Evolutionary conservation across 2,888 invertebrate species (phyloP).

Genomic region (Gari tellinella): DNA sequence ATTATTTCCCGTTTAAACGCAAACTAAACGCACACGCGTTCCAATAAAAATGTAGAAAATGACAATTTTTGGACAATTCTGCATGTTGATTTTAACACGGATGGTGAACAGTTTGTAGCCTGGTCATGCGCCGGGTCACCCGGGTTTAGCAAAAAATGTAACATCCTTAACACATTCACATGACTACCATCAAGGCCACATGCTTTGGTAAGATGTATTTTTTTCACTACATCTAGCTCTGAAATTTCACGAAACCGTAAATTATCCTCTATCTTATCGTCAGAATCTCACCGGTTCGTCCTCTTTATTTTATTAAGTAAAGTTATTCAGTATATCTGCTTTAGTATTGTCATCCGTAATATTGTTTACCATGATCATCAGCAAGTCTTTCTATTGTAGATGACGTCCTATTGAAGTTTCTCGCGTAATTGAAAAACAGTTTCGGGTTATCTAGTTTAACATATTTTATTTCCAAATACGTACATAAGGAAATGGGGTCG

Average conservation of each 20-base stretch:
- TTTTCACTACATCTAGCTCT: not conserved
- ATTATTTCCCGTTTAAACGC: too few relatives aligned
- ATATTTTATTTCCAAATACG: too few relatives aligned
- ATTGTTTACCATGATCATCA: not conserved
- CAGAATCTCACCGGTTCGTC: not conserved
- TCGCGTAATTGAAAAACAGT: not conserved
- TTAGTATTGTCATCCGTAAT: not conserved
- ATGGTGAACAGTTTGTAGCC: too few relatives aligned
- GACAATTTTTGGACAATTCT: too few relatives aligned
- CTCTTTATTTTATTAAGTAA: not conserved
- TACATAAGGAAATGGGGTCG: too few relatives aligned
- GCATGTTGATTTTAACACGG: too few relatives aligned
- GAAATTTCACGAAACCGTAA: not conserved
- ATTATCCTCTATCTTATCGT: not conserved
- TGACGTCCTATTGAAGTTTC: not conserved
- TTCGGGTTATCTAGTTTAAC: conserved; percentile 1
- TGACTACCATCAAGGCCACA: not conserved
- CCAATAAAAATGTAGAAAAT: too few relatives aligned
- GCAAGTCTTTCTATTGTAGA: not conserved
- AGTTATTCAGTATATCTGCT: not conserved
- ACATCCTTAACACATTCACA: not conserved
- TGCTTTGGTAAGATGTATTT: not conserved
- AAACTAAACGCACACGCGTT: too few relatives aligned
- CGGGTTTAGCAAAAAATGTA: not conserved
- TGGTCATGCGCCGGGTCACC: too few relatives aligned